These are phyloP conservation scores for Catostomus latipinnis DNA, from an alignment of 2,797 vertebrate species.

Conservation along the genomic window DNA sequence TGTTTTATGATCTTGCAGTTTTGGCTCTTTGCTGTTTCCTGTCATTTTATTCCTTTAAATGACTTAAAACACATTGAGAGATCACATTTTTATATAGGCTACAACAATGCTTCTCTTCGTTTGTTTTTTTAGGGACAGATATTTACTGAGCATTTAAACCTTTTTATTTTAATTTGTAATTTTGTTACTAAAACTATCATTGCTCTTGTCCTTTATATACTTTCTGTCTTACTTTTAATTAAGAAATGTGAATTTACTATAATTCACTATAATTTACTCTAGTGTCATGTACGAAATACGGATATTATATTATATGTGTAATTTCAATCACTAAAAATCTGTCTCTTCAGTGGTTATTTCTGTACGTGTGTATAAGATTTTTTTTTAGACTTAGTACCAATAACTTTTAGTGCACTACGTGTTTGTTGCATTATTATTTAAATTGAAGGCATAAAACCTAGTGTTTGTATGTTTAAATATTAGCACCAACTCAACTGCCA, in stretches of 20 bases:
- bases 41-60: too few relatives aligned
- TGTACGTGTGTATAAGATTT: neutral
- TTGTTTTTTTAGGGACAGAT: too few relatives aligned
- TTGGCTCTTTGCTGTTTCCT: too few relatives aligned
- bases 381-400: neutral
- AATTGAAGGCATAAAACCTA: too few relatives aligned
- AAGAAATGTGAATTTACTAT: constrained; percentile 9
- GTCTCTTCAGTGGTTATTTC: neutral
- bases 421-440: neutral
- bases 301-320: neutral
- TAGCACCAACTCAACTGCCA: constrained; percentile 30
- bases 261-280: constrained; percentile 10
- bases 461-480: constrained; percentile 1
- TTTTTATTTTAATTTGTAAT: neutral
- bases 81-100: too few relatives aligned
- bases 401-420: too few relatives aligned
- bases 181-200: neutral
- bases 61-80: too few relatives aligned
- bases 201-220: neutral
- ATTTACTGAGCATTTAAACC: too few relatives aligned
- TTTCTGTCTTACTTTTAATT: neutral
- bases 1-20: too few relatives aligned
- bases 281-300: neutral
- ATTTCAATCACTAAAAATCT: neutral
- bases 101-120: too few relatives aligned